Evolutionary conservation across 2,113 vertebrate genomes (phyloP).

Genomic region (Axis porcinus): DNA sequence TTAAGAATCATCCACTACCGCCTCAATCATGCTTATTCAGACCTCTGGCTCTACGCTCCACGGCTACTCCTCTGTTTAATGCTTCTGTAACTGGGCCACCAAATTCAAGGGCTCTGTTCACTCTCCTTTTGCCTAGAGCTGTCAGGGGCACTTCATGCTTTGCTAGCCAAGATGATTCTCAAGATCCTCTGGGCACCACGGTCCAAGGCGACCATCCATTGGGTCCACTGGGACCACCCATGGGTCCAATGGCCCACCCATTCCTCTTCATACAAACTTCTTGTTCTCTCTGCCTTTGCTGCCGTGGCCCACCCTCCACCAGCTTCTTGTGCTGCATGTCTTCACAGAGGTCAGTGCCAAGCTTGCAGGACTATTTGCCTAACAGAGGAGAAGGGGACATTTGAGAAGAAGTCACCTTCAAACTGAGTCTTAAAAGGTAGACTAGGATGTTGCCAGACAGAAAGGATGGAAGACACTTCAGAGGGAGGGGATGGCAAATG

Average conservation of each 20-base stretch:
- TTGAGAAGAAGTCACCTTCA: background rate
- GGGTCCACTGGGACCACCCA: no score
- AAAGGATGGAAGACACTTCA: background rate
- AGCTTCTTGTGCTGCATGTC: background rate
- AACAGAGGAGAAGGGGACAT: background rate
- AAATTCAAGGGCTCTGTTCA: background rate
- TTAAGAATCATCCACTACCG: accelerated
- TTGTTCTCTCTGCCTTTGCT: background rate
- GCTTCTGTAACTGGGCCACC: background rate
- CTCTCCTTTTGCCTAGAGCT: background rate
- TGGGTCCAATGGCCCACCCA: background rate
- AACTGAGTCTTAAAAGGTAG: background rate
- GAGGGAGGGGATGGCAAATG: background rate
- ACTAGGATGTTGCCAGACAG: background rate
- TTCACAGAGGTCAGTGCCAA: background rate
- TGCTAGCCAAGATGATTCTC: background rate
- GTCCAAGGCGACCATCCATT: background rate
- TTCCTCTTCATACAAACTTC: background rate
- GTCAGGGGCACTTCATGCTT: background rate
- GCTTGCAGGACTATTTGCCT: background rate
- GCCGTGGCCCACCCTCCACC: background rate
- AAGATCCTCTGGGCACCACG: no score
- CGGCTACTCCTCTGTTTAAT: background rate
- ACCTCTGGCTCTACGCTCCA: background rate
- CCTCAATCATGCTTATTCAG: background rate